These are phyloP conservation scores for Diglossa cyanea DNA, from an alignment of 2,797 vertebrate genomes.

Conservation along the genomic window DNA sequence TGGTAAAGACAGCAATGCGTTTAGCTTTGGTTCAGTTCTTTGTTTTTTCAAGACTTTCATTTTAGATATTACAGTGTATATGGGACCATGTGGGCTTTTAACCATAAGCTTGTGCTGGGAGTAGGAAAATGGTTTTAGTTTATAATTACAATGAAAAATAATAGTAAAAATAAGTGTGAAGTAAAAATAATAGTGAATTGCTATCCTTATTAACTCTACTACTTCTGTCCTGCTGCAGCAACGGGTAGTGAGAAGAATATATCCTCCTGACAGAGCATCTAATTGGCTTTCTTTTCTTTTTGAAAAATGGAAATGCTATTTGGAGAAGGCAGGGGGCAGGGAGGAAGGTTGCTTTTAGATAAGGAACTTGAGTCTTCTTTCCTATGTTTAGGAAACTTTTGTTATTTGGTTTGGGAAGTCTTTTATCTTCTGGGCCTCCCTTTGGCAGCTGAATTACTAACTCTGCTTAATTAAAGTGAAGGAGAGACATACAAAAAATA, in stretches of 20 bases:
- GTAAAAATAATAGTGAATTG: background rate
- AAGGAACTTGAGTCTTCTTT: conserved; percentile 1
- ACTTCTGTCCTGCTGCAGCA: background rate
- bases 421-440: background rate
- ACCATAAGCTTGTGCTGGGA: background rate
- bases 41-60: conserved; percentile 37
- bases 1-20: conserved; percentile 16
- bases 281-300: background rate
- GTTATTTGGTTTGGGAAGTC: background rate
- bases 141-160: background rate
- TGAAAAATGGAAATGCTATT: background rate
- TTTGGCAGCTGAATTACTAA: background rate
- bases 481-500: background rate
- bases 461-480: background rate
- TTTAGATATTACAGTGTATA: conserved; percentile 16
- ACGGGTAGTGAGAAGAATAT: background rate
- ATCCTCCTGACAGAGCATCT: background rate
- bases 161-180: background rate
- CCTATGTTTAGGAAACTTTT: background rate
- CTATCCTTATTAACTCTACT: background rate
- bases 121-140: background rate
- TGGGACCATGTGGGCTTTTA: background rate
- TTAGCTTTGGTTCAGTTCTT: conserved; percentile 38
- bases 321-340: background rate
- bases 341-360: background rate